phyloP scores from a whole-genome alignment of 2,888 invertebrate species.

The Orchesellides sinensis region DNA sequence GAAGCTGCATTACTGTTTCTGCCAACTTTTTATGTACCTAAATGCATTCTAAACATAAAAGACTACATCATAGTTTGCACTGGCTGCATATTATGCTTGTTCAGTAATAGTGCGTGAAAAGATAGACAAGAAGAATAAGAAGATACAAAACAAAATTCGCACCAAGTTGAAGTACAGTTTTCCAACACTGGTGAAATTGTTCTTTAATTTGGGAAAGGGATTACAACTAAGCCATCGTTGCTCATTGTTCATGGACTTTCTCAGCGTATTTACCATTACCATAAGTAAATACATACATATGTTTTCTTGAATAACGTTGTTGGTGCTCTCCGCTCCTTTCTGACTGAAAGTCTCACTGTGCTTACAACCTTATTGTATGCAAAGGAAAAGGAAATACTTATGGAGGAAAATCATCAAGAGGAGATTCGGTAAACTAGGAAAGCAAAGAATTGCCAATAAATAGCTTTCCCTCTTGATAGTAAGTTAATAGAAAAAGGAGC shows the following conservation, averaged over 20 bases:
- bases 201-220: conserved; percentile 1
- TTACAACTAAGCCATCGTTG: conserved; percentile 9
- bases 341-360: background rate
- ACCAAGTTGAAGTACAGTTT: background rate
- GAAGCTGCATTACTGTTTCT: too few species aligned
- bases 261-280: background rate
- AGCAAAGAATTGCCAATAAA: background rate
- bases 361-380: background rate
- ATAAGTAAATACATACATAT: background rate
- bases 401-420: conserved; percentile 54
- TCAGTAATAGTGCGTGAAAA: background rate
- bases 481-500: conserved; percentile 7
- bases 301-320: background rate
- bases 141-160: background rate
- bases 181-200: background rate
- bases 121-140: background rate
- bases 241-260: background rate
- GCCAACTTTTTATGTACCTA: too few species aligned
- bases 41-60: background rate
- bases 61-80: background rate
- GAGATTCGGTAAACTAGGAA: conserved; percentile 15
- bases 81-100: background rate
- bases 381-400: conserved; percentile 45
- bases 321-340: background rate
- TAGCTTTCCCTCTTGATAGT: conserved; percentile 9